phyloP scores from a whole-genome alignment of 2,888 invertebrate species.

The Trachelus stipa region DNA sequence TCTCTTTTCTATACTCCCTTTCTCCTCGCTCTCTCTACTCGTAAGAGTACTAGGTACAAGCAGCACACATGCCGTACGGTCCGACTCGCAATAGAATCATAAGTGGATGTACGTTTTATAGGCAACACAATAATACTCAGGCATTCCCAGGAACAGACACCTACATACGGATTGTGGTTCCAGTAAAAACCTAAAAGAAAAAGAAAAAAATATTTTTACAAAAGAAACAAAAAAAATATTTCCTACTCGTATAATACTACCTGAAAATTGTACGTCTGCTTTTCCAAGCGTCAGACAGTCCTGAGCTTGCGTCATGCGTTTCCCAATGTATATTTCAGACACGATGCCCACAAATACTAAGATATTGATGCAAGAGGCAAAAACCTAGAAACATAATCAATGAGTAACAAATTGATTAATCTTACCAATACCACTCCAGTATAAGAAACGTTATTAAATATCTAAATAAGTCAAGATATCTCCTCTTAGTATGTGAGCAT shows the following conservation, averaged over 20 bases:
- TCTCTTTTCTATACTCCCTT: background rate
- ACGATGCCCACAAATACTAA: background rate
- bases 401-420: background rate
- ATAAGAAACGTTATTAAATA: background rate
- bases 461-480: background rate
- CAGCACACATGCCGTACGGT: background rate
- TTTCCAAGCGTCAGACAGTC: background rate
- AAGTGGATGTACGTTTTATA: background rate
- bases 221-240: background rate
- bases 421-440: background rate
- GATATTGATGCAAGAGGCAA: background rate
- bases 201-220: no score
- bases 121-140: background rate
- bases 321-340: background rate
- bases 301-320: background rate
- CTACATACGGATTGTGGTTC: background rate
- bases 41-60: slow-evolving; percentile 9
- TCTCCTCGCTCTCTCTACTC: slow-evolving; percentile 27
- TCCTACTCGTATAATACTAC: background rate
- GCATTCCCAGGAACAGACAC: background rate
- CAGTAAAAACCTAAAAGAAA: background rate
- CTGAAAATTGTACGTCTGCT: background rate
- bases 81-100: background rate
- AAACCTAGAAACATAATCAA: background rate
- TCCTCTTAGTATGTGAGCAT: background rate